Conservation (phyloP, 2,113 vertebrate species). For the Seriola aureovittata region DNA sequence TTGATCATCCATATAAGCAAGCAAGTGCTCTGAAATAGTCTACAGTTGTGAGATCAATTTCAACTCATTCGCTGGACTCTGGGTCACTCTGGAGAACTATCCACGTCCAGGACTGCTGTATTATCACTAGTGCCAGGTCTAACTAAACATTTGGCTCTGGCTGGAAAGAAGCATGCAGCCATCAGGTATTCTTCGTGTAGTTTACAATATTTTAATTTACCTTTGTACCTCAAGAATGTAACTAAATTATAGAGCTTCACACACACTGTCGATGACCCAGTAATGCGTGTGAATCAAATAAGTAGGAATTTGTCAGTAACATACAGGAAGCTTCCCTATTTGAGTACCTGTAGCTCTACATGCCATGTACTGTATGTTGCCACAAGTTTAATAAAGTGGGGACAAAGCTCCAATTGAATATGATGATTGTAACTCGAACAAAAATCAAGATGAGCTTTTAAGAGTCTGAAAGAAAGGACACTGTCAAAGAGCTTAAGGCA, state of each 20-base stretch:
- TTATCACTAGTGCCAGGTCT: constrained; percentile 76
- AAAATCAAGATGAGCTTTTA: constrained; percentile 32
- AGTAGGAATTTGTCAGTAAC: not conserved
- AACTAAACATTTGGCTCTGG: constrained; percentile 61
- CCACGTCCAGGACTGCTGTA: constrained; percentile 29
- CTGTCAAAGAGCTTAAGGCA: constrained; percentile 72
- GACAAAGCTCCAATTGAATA: constrained; percentile 13
- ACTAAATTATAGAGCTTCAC: constrained; percentile 25
- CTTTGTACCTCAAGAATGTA: constrained; percentile 28
- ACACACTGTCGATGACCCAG: not conserved
- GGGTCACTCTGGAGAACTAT: not conserved
- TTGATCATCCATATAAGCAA: constrained; percentile 22
- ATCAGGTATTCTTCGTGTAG: constrained; percentile 22
- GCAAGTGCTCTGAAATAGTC: constrained; percentile 33
- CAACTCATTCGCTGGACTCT: constrained; percentile 41
- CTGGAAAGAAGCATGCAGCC: constrained; percentile 51
- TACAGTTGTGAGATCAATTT: constrained; percentile 31
- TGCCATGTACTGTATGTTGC: constrained; percentile 30
- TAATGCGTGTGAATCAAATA: not conserved
- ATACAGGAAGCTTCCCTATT: constrained; percentile 4
- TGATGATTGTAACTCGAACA: constrained; percentile 38
- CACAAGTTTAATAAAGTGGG: constrained; percentile 9
- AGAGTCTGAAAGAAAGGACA: constrained; percentile 40
- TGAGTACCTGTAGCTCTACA: constrained; percentile 32
- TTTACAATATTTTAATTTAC: constrained; percentile 39